Evolutionary conservation across 2,797 vertebrate genomes (phyloP).

Genomic region (Spea hammondii): DNA sequence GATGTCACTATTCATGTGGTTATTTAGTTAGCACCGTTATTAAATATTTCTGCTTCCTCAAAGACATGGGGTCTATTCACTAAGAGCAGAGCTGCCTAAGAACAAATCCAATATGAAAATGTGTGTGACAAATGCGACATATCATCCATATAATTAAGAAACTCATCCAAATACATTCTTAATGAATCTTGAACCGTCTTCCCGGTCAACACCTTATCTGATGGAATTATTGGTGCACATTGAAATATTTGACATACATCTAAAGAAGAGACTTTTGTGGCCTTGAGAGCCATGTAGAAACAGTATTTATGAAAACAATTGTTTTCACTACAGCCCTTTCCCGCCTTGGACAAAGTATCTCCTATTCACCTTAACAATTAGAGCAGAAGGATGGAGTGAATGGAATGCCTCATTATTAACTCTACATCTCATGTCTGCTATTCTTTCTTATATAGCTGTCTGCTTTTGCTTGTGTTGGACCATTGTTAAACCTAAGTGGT

Average conservation of each 20-base stretch:
- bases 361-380: slow-evolving; percentile 96
- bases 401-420: slow-evolving; percentile 80
- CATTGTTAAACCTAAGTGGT: slow-evolving; percentile 84
- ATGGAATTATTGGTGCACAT: slow-evolving; percentile 19
- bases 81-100: too few species aligned
- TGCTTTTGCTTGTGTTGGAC: slow-evolving; percentile 67
- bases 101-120: too few species aligned
- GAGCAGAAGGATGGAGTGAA: slow-evolving; percentile 95
- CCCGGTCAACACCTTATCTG: slow-evolving; percentile 2
- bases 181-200: neutral
- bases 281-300: neutral
- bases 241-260: slow-evolving; percentile 26
- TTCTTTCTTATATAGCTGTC: slow-evolving; percentile 68
- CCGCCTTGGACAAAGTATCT: slow-evolving; percentile 68
- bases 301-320: slow-evolving; percentile 65
- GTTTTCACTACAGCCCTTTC: slow-evolving; percentile 69
- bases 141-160: too few species aligned
- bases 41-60: too few species aligned
- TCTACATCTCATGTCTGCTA: slow-evolving; percentile 69
- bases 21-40: too few species aligned
- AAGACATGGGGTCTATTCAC: too few species aligned
- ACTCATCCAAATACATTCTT: too few species aligned
- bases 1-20: too few species aligned
- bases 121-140: too few species aligned
- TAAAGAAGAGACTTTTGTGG: slow-evolving; percentile 27